Base-by-base conservation (phyloP, 1,140 invertebrate species). In the Halictus rubicundus region DNA sequence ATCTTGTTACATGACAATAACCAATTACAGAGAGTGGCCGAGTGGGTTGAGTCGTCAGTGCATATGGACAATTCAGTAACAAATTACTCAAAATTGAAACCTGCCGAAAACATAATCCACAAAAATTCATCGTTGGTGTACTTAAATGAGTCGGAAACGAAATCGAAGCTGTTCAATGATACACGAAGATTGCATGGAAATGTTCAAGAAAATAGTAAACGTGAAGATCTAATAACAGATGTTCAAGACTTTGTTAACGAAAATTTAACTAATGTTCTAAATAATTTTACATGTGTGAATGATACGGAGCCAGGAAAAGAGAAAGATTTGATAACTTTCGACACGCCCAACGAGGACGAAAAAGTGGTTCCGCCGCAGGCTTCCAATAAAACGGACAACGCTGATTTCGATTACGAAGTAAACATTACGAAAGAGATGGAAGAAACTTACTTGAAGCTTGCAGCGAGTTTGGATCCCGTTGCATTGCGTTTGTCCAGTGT, bases 21-120 rank as follows among this genome's bases (percentile, higher is more conserved):
- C 64, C 95, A 96, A 69, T 88, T 96, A 60, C 94, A 95, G 25
- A 93, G 95, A 76, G 95, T 96, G 12, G 95, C 95, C 2, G 95
- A 96, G 77, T 96, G 95, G 95, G 95, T 95, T 27, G 94, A 95
- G 68, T 90, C 89, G 0, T 91, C 89, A 0, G 85, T 84, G 32
- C 74, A 76, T 8, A 77, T 80, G 52, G 81, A 83, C 0, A 87
- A 84, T 70, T 71, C 66, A 23, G 64, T 61, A 23, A 5, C 52
- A 16, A 79, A 57, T 72, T 84, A 78, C 5, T 57, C 54, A 23
- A 64, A 68, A 12, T 63, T 73, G 25, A 81, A 85, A n/a, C 63
- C 79, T 65, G 69, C 46, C 1, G 63, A 78, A 10, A 69, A 76
- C 0, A 52, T 23, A 25, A 70, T 42, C 2, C 63, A 57, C 16